Conservation (phyloP, 2,797 vertebrate genomes). For the Epinephelus coioides region DNA sequence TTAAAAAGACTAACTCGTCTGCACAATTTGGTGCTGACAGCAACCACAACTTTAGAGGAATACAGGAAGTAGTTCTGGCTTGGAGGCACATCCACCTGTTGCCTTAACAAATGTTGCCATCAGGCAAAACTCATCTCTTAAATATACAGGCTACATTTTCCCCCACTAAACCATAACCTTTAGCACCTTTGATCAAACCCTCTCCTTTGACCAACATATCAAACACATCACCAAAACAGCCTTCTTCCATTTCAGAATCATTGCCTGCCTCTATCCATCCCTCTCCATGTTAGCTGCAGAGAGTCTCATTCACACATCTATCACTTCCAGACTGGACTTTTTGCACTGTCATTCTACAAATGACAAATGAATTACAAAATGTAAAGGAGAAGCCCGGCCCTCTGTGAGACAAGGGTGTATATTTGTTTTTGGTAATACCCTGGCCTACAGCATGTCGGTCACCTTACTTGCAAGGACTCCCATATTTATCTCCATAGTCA, state of each 20-base stretch:
- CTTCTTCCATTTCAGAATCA: too few relatives aligned
- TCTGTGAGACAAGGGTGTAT: not conserved
- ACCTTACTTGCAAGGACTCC: not conserved
- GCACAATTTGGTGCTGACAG: not conserved
- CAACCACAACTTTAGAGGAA: not conserved
- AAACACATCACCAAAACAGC: too few relatives aligned
- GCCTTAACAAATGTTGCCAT: not conserved
- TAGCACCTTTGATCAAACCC: too few relatives aligned
- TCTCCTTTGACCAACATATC: too few relatives aligned
- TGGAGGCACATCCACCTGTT: not conserved
- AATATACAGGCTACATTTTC: not conserved
- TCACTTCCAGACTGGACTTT: too few relatives aligned
- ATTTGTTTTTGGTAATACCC: not conserved
- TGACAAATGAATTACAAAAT: not conserved
- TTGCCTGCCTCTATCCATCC: too few relatives aligned
- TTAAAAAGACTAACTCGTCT: not conserved
- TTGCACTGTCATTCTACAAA: too few relatives aligned
- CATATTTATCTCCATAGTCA: not conserved
- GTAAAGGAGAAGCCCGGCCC: not conserved
- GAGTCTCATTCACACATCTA: too few relatives aligned
- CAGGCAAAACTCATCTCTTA: not conserved
- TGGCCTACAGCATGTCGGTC: not conserved
- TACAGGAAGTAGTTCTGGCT: not conserved
- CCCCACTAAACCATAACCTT: not conserved
- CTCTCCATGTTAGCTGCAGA: too few relatives aligned